Base-by-base conservation (phyloP, 1,140 invertebrate genomes). In the Alviniconcha marisindica region DNA sequence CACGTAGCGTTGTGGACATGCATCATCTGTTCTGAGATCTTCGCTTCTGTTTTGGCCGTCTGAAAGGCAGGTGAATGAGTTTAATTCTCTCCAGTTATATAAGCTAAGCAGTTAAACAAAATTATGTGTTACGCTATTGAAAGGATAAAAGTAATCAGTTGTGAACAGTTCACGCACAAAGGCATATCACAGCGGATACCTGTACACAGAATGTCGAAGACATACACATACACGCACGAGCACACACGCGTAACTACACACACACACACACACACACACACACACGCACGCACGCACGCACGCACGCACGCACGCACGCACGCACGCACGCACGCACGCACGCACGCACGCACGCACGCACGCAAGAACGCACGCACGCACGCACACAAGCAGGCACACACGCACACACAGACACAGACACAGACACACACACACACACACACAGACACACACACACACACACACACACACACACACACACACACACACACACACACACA, bases 21-120 rank as follows among this genome's bases (percentile, higher is more conserved):
- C 18, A 36, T n/a, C 77, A 80, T 38, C 3, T 60, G 77, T 15
- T 66, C 56, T 28, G 40, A 28, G 21, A 66, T 15, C 21, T 66
- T 80, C 36, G 54, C n/a, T 38, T 80, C 77, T 28, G 77, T 18
- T 56, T 44, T 80, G 56, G 77, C 77, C 12, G 77, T 44, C 77
- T 80, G 15, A 18, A 28, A 71, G n/a, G 18, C 10, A 60, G 48
- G 21, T 12, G 21, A 51, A 51, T 12, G 48, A 51, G 21, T 51
- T 51, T 12, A n/a, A n/a, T n/a, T n/a, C n/a, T n/a, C n/a, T n/a
- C n/a, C n/a, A n/a, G n/a, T n/a, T n/a, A n/a, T n/a, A n/a, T n/a
- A n/a, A n/a, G n/a, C n/a, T n/a, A n/a, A n/a, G n/a, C n/a, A n/a
- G n/a, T n/a, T n/a, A n/a, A n/a, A n/a, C n/a, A n/a, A n/a, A n/a